These are phyloP conservation scores for Gymnoscopelus microlampas DNA, from an alignment of 2,797 vertebrate species.

Conservation along the genomic window DNA sequence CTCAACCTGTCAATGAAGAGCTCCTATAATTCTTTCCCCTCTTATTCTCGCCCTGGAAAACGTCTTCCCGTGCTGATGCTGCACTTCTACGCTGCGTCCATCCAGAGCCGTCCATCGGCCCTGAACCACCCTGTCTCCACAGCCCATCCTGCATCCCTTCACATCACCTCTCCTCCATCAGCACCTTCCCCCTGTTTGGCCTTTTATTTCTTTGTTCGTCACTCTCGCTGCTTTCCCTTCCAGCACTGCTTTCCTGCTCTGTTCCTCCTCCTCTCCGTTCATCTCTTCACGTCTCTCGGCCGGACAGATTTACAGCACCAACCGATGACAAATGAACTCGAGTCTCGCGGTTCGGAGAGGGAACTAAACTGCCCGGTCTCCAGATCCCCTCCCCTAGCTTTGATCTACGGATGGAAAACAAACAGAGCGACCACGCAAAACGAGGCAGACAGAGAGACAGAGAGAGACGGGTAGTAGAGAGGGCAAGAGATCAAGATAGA, in stretches of 20 bases:
- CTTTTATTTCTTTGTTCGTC: constrained; percentile 4
- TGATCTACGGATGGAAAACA: constrained; percentile 30
- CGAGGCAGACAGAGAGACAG: neutral
- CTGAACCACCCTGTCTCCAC: constrained; percentile 45
- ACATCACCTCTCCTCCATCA: constrained; percentile 47
- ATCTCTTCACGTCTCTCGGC: constrained; percentile 29
- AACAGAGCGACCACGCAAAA: constrained; percentile 2
- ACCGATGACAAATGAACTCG: constrained; percentile 46
- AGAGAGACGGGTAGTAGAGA: constrained; percentile 21
- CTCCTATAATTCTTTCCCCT: constrained; percentile 19
- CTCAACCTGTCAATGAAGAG: constrained; percentile 19
- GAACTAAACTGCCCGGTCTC: constrained; percentile 53
- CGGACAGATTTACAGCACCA: constrained; percentile 37
- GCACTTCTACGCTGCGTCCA: constrained; percentile 40
- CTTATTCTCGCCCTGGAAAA: constrained; percentile 44
- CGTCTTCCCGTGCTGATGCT: constrained; percentile 43
- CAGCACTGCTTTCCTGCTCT: neutral
- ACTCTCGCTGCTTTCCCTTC: neutral
- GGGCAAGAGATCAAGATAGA: constrained; percentile 6
- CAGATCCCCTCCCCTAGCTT: constrained; percentile 23
- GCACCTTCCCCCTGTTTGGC: constrained; percentile 31
- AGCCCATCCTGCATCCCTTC: constrained; percentile 46
- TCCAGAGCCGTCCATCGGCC: constrained; percentile 54
- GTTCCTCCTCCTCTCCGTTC: neutral
- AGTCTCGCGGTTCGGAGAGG: constrained; percentile 29